Conservation (phyloP, 2,797 vertebrate species). For the Pteropus rufus region DNA sequence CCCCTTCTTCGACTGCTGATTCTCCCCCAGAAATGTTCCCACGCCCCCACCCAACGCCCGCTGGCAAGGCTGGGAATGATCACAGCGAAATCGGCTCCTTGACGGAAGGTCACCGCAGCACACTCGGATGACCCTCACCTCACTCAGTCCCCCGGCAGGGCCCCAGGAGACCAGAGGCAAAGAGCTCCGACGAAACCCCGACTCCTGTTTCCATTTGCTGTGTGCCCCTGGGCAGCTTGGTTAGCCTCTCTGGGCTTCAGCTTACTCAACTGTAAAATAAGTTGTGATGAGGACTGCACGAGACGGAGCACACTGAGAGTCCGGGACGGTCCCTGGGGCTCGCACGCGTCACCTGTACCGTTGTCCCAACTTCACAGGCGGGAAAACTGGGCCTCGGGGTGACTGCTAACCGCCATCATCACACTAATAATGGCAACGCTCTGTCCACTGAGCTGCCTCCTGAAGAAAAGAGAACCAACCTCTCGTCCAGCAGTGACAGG, state of each 20-base stretch:
- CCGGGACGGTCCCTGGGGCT: fast-evolving
- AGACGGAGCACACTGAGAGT: fast-evolving
- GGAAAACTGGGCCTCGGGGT: fast-evolving
- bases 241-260: not conserved
- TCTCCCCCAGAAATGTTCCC: not conserved
- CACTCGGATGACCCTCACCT: fast-evolving
- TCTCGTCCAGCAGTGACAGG: fast-evolving
- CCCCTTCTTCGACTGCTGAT: fast-evolving
- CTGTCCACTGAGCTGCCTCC: not conserved
- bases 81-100: not conserved
- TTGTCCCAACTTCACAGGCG: not conserved
- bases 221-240: not conserved
- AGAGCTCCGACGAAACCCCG: not conserved
- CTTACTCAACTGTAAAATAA: not conserved
- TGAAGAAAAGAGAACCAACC: fast-evolving
- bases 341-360: fast-evolving
- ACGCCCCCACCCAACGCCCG: too few relatives aligned
- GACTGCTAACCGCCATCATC: fast-evolving
- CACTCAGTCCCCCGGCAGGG: not conserved
- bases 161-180: fast-evolving
- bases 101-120: not conserved
- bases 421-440: fast-evolving
- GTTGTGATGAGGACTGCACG: fast-evolving
- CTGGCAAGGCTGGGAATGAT: fast-evolving
- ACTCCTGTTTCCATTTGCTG: not conserved